A percentile compares a stretch with the other conserved stretches of the same genome.
Evolutionary conservation across 2,888 invertebrate species (phyloP).

Genomic region (Brachynemurus nebulosus): DNA sequence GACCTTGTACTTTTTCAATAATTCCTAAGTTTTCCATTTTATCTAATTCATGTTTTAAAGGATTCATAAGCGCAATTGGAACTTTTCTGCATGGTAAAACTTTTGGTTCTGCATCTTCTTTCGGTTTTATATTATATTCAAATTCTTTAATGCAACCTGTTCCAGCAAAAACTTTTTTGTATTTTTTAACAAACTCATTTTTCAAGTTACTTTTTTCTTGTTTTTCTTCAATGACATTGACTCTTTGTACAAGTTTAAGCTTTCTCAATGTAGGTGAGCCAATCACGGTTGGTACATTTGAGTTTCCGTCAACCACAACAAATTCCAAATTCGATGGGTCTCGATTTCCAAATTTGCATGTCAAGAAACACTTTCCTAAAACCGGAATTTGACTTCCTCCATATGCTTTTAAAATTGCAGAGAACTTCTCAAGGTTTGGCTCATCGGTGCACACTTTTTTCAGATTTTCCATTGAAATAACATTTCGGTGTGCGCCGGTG

Average conservation of each 20-base stretch:
- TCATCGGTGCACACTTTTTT: too few species aligned
- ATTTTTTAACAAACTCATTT: too few species aligned
- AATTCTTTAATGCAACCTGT: conserved; percentile 11
- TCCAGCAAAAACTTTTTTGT: conserved; percentile 11
- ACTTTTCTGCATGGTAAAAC: conserved; percentile 13
- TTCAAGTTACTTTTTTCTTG: not conserved
- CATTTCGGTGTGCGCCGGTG: not conserved
- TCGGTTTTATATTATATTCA: conserved; percentile 12
- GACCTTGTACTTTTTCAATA: conserved; percentile 12
- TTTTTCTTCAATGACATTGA: not conserved
- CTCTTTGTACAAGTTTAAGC: not conserved
- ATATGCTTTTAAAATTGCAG: not conserved
- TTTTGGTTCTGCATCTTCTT: conserved; percentile 10
- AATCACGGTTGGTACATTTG: too few species aligned
- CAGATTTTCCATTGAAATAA: too few species aligned
- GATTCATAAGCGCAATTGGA: conserved; percentile 10
- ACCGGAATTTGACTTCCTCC: not conserved
- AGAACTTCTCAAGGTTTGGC: too few species aligned
- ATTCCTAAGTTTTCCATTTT: conserved; percentile 13
- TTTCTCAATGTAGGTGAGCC: too few species aligned
- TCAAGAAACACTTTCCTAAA: not conserved
- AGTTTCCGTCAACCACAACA: too few species aligned
- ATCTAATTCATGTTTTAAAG: conserved; percentile 14
- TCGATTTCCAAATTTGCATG: not conserved
- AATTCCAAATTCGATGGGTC: not conserved